Evolutionary conservation across 2,113 vertebrate species (phyloP).

Genomic region (Opisthocomus hoazin): DNA sequence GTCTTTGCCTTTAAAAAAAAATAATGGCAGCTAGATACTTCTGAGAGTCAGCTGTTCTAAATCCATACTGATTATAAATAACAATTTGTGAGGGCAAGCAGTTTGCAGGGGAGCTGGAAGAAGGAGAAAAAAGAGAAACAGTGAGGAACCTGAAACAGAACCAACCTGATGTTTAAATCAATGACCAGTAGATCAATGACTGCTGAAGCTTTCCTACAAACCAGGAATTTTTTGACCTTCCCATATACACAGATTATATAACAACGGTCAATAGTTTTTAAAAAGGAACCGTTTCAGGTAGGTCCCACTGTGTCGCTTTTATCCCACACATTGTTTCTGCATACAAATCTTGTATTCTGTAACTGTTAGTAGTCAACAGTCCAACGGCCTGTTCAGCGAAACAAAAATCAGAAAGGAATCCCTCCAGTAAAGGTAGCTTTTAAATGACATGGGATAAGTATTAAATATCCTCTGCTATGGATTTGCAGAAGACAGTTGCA

Average conservation of each 20-base stretch:
- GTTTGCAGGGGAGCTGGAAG: not conserved
- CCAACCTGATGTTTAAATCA: not conserved
- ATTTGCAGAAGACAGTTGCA: not conserved
- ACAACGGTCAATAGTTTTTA: not conserved
- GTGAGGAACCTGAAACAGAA: not conserved
- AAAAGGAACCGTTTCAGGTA: not conserved
- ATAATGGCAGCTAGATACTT: not conserved
- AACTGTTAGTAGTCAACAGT: slow-evolving; percentile 20
- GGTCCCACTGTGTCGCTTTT: not conserved
- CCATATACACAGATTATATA: not conserved
- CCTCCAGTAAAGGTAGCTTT: slow-evolving; percentile 1
- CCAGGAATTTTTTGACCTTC: slow-evolving; percentile 1
- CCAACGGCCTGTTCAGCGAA: not conserved
- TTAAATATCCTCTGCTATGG: not conserved
- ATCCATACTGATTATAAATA: not conserved
- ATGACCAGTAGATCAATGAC: not conserved
- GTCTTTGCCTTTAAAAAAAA: not conserved
- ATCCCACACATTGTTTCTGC: slow-evolving; percentile 3
- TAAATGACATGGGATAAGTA: not conserved
- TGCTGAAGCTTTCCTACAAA: slow-evolving; percentile 36
- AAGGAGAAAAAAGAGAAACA: not conserved
- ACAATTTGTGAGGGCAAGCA: not conserved
- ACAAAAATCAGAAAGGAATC: slow-evolving; percentile 44
- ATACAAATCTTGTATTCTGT: slow-evolving; percentile 13
- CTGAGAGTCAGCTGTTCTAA: not conserved